These are phyloP conservation scores for Phallusia fumigata DNA, from an alignment of 23 tunicate species.

Conservation along the genomic window DNA sequence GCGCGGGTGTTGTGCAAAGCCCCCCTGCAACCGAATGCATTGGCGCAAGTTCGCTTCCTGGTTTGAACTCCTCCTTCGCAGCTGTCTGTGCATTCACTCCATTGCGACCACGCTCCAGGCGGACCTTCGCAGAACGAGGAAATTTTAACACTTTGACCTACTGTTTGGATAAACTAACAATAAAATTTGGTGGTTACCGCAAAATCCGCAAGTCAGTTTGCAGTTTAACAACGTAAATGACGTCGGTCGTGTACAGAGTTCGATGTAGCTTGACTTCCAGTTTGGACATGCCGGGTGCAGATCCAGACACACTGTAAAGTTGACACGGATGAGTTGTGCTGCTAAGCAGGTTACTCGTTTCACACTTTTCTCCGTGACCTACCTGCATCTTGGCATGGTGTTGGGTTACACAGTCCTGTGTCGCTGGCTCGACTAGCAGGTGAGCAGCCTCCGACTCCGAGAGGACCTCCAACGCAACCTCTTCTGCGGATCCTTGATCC, in stretches of 20 bases:
- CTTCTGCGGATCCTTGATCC: conserved; percentile 30
- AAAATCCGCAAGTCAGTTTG: conserved; percentile 6
- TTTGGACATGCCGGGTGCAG: not conserved
- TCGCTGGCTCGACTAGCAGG: conserved; percentile 16
- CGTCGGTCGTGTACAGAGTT: not conserved
- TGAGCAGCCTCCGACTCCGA: conserved; percentile 43
- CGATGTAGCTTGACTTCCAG: not conserved
- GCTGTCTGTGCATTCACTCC: conserved; percentile 22
- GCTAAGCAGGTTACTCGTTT: not conserved
- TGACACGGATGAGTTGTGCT: not conserved
- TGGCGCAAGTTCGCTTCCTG: conserved; percentile 14
- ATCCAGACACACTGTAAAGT: conserved; percentile 5
- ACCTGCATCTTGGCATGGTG: conserved; percentile 20
- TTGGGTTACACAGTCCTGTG: conserved; percentile 22
- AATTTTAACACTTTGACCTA: too few species aligned
- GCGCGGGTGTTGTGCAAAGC: not conserved
- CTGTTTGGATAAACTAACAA: not conserved
- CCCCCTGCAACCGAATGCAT: not conserved
- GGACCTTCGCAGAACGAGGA: not conserved
- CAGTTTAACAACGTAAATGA: not conserved
- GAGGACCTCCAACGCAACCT: conserved; percentile 26
- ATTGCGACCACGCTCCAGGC: conserved; percentile 22
- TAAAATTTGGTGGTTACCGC: conserved; percentile 15
- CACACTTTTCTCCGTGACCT: not conserved
- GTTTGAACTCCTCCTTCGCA: conserved; percentile 31